These are phyloP conservation scores for Myopa testacea DNA, from an alignment of 2,888 invertebrate species.

Conservation along the genomic window DNA sequence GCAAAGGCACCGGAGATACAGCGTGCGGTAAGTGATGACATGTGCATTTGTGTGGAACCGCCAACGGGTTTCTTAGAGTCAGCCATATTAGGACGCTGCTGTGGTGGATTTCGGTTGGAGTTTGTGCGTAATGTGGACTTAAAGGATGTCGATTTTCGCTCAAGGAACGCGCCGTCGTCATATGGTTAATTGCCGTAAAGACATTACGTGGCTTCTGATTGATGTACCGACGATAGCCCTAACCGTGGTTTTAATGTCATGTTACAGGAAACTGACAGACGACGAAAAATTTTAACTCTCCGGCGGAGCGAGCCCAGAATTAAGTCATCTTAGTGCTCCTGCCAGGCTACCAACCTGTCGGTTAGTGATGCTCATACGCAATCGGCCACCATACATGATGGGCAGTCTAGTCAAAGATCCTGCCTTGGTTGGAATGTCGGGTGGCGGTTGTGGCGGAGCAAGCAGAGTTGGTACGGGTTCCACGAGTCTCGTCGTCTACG, in stretches of 20 bases:
- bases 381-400: constrained; percentile 22
- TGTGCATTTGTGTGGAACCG: background rate
- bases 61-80: background rate
- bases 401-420: constrained; percentile 27
- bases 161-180: constrained; percentile 32
- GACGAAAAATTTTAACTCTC: background rate
- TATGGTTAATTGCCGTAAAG: constrained; percentile 42
- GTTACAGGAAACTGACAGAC: background rate
- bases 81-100: background rate
- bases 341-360: background rate
- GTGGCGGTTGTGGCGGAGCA: constrained; percentile 8
- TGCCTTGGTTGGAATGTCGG: constrained; percentile 34
- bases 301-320: background rate
- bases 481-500: constrained; percentile 31
- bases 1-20: background rate
- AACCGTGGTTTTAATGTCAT: background rate
- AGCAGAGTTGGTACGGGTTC: constrained; percentile 24
- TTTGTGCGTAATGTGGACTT: constrained; percentile 40
- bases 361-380: constrained; percentile 8
- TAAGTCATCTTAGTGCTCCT: background rate
- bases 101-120: constrained; percentile 37
- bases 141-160: constrained; percentile 22
- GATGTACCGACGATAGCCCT: constrained; percentile 37
- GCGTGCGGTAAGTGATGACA: constrained; percentile 10
- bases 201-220: constrained; percentile 42